phyloP scores from a whole-genome alignment of 2,797 vertebrate species.

The Channa striata region DNA sequence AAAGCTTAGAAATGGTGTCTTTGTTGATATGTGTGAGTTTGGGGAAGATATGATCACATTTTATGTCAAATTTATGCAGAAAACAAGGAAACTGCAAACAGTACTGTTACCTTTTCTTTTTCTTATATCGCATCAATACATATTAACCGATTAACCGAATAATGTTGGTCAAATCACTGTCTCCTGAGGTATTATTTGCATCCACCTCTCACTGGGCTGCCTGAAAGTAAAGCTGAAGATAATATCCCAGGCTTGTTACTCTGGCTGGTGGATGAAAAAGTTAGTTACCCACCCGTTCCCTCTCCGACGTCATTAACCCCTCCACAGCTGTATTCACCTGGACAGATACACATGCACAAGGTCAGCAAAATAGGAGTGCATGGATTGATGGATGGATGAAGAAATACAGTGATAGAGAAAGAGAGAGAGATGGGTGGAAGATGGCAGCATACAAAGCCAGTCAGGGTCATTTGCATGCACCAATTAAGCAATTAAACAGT shows the following conservation, averaged over 20 bases:
- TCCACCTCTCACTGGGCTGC: slow-evolving; percentile 46
- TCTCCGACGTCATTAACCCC: slow-evolving; percentile 83
- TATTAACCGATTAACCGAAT: background rate
- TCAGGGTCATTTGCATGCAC: slow-evolving; percentile 79
- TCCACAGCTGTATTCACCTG: slow-evolving; percentile 90
- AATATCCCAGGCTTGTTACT: slow-evolving; percentile 22
- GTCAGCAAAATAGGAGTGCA: slow-evolving; percentile 69
- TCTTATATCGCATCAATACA: slow-evolving; percentile 24
- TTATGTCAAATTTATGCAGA: too few relatives aligned
- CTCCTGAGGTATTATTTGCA: background rate
- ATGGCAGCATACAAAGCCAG: slow-evolving; percentile 76
- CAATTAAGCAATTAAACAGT: slow-evolving; percentile 63
- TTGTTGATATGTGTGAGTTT: too few relatives aligned
- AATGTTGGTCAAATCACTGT: background rate
- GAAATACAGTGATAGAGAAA: slow-evolving; percentile 15
- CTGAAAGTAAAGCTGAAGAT: background rate
- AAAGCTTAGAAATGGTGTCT: too few relatives aligned
- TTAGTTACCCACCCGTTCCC: slow-evolving; percentile 85
- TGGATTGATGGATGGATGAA: slow-evolving; percentile 39
- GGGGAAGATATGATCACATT: too few relatives aligned
- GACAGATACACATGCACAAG: slow-evolving; percentile 88
- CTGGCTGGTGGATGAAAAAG: slow-evolving; percentile 68
- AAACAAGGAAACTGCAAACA: too few relatives aligned
- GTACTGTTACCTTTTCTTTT: too few relatives aligned
- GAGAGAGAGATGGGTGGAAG: slow-evolving; percentile 32